Evolutionary conservation across 2,888 invertebrate genomes (phyloP).

Genomic region (Nezara viridula): DNA sequence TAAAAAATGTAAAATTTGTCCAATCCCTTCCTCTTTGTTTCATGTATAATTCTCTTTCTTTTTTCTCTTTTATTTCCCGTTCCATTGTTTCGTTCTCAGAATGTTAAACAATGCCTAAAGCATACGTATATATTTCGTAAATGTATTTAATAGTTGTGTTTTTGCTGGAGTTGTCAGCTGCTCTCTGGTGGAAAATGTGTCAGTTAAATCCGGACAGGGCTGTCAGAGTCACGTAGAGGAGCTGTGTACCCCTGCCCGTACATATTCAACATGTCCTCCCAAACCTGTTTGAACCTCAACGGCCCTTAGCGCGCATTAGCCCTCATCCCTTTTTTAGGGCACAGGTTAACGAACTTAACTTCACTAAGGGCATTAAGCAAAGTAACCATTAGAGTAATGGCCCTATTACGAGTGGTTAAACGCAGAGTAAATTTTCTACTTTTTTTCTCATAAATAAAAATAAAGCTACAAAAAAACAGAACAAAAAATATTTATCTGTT

Average conservation of each 20-base stretch:
- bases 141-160: constrained; percentile 24
- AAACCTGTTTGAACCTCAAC: background rate
- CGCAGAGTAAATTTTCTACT: background rate
- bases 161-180: constrained; percentile 1
- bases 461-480: too few relatives aligned
- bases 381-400: background rate
- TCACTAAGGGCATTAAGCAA: background rate
- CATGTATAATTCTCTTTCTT: too few relatives aligned
- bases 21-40: too few relatives aligned
- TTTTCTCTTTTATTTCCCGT: background rate
- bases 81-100: background rate
- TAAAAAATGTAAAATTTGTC: too few relatives aligned
- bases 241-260: background rate
- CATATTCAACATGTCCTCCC: constrained; percentile 27
- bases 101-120: background rate
- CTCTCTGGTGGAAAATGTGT: constrained; percentile 9
- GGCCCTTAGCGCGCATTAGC: background rate
- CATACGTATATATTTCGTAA: background rate
- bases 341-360: background rate
- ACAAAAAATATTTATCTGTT: too few relatives aligned
- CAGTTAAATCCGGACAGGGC: background rate
- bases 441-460: too few relatives aligned
- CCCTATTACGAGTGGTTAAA: background rate
- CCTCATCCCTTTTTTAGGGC: background rate
- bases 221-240: background rate